These are phyloP conservation scores for Cnemophilus loriae DNA, from an alignment of 2,113 vertebrate species.

Conservation along the genomic window DNA sequence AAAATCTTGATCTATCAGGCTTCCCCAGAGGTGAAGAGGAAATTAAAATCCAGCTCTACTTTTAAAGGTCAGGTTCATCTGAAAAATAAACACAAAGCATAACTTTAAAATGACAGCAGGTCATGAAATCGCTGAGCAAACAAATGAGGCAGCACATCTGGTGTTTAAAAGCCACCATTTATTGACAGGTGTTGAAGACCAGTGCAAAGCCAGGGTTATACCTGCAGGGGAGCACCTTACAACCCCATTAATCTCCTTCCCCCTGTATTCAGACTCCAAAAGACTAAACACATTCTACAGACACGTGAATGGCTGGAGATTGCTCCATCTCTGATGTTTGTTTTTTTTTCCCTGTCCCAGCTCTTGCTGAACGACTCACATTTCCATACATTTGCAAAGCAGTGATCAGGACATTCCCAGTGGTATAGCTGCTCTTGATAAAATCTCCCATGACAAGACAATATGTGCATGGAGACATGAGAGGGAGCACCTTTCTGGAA, in stretches of 20 bases:
- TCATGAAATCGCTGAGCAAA: fast-evolving
- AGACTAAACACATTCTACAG: not conserved
- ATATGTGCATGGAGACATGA: not conserved
- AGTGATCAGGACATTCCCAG: not conserved
- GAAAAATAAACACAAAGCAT: not conserved
- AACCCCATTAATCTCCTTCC: not conserved
- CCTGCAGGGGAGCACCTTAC: not conserved
- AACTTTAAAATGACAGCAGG: not conserved
- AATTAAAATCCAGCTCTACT: not conserved
- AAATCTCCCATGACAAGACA: not conserved
- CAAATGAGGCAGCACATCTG: not conserved
- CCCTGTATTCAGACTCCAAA: not conserved
- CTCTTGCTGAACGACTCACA: not conserved
- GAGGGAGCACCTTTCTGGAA: not conserved
- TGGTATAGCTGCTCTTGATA: not conserved
- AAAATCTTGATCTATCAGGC: not conserved
- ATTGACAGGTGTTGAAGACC: not conserved
- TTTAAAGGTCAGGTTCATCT: not conserved
- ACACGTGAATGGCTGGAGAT: not conserved
- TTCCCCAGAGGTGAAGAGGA: not conserved
- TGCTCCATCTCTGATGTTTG: not conserved
- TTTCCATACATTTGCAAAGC: not conserved
- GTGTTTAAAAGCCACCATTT: not conserved
- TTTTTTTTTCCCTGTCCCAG: not conserved
- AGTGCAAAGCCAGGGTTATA: not conserved